These are phyloP conservation scores for Agonopterix alstromeriana DNA, from an alignment of 2,888 invertebrate genomes.

Conservation along the genomic window DNA sequence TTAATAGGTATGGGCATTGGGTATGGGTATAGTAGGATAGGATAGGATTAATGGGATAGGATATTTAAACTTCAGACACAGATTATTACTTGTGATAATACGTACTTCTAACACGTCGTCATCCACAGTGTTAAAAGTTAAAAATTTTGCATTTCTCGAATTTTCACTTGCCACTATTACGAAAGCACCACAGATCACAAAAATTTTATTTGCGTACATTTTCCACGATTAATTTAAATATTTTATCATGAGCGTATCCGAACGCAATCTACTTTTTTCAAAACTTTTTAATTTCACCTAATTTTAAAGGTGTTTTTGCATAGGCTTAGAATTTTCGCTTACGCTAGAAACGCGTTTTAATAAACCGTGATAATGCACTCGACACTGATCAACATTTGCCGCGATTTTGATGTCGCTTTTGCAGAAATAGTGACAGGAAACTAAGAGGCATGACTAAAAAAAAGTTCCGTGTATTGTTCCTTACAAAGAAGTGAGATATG, in stretches of 20 bases:
- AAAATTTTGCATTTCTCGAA: conserved; percentile 50
- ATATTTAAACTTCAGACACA: background rate
- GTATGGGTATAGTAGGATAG: too few species aligned
- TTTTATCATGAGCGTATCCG: background rate
- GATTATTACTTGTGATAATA: conserved; percentile 14
- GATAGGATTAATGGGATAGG: too few species aligned
- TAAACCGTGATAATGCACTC: conserved; percentile 26
- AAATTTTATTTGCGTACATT: conserved; percentile 12
- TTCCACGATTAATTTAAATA: background rate
- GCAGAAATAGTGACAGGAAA: conserved; percentile 43
- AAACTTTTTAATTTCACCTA: conserved; percentile 6
- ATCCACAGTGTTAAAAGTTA: conserved; percentile 74
- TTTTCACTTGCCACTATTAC: conserved; percentile 26
- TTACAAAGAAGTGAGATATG: conserved; percentile 20
- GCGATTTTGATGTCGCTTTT: conserved; percentile 37
- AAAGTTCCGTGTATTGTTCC: conserved; percentile 58
- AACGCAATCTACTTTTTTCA: conserved; percentile 12
- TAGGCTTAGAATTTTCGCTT: too few species aligned
- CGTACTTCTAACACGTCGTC: conserved; percentile 69
- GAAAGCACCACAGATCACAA: conserved; percentile 21
- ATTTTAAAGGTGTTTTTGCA: background rate
- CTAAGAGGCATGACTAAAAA: conserved; percentile 28
- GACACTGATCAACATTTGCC: conserved; percentile 34
- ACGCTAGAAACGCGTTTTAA: too few species aligned
- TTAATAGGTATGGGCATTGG: too few species aligned